Percentiles rank a stretch among this genome's conserved stretches.
Conservation (phyloP, 2,888 invertebrate genomes). For the Melanargia galathea region DNA sequence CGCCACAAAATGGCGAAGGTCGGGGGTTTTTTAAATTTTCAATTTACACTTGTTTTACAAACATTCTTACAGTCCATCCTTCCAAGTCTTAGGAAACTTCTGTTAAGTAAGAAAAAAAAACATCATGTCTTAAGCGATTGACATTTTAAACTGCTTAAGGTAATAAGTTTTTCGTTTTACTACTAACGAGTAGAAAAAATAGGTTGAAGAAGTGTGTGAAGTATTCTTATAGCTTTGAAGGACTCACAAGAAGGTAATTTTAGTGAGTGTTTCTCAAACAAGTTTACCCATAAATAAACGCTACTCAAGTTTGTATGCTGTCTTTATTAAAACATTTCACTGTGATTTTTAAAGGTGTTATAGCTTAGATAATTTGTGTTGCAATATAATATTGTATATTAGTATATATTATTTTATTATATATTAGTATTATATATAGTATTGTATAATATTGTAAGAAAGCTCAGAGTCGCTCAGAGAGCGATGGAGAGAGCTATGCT, state of each 20-base stretch:
- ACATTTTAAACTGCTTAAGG: slow-evolving; percentile 8
- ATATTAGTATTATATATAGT: too few relatives aligned
- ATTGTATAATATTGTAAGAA: too few relatives aligned
- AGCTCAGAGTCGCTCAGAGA: too few relatives aligned
- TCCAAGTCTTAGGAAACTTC: neutral
- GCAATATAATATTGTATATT: too few relatives aligned
- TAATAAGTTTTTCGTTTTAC: slow-evolving; percentile 8
- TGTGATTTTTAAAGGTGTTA: neutral
- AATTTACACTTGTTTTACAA: too few relatives aligned
- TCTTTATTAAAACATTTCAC: slow-evolving; percentile 16
- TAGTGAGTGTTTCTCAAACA: slow-evolving; percentile 27
- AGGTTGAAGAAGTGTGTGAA: slow-evolving; percentile 22
- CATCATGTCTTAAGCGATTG: slow-evolving; percentile 1
- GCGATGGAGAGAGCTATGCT: too few relatives aligned
- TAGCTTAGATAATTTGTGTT: too few relatives aligned
- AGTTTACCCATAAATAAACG: slow-evolving; percentile 23
- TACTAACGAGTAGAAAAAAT: slow-evolving; percentile 11
- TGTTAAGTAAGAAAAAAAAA: neutral
- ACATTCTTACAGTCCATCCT: too few relatives aligned
- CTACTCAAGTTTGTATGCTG: slow-evolving; percentile 9
- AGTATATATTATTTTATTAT: too few relatives aligned
- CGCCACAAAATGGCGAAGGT: too few relatives aligned
- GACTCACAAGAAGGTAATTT: slow-evolving; percentile 28
- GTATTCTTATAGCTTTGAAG: slow-evolving; percentile 21
- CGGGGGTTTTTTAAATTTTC: too few relatives aligned